A percentile compares a stretch with the other conserved stretches of the same genome.
Conservation (phyloP, 2,888 invertebrate species). For the Cantharis rustica region DNA sequence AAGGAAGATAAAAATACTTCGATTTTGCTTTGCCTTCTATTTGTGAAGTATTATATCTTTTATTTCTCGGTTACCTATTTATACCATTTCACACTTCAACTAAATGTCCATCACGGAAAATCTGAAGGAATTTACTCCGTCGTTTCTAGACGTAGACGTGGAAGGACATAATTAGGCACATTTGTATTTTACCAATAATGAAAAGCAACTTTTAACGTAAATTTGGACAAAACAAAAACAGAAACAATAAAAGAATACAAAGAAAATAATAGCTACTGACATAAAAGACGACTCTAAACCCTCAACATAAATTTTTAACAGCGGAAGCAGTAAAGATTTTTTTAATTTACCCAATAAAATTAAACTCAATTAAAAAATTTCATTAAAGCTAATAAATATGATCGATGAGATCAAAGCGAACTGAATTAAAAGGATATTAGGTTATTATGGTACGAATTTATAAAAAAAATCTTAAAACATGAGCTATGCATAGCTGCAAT, state of each 20-base stretch:
- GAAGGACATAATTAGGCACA: neutral
- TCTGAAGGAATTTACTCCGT: neutral
- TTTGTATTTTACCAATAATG: neutral
- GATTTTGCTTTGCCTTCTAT: neutral
- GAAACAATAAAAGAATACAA: neutral
- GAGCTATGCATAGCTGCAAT: neutral
- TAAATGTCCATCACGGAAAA: neutral
- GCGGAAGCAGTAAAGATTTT: neutral
- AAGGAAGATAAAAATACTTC: neutral
- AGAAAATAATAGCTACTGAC: neutral
- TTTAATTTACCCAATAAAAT: neutral
- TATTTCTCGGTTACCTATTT: neutral
- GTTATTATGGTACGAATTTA: neutral
- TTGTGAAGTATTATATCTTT: neutral
- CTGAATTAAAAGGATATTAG: neutral
- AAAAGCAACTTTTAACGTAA: neutral
- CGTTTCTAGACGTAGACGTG: neutral
- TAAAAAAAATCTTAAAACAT: neutral
- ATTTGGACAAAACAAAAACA: neutral
- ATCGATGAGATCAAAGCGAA: neutral
- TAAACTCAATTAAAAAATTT: neutral
- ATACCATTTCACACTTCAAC: constrained; percentile 2
- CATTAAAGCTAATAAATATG: neutral
- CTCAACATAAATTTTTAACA: neutral
- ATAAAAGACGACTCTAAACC: neutral